These are phyloP conservation scores for Tetramorium parvispinum DNA, from an alignment of 1,140 invertebrate species.

Conservation along the genomic window DNA sequence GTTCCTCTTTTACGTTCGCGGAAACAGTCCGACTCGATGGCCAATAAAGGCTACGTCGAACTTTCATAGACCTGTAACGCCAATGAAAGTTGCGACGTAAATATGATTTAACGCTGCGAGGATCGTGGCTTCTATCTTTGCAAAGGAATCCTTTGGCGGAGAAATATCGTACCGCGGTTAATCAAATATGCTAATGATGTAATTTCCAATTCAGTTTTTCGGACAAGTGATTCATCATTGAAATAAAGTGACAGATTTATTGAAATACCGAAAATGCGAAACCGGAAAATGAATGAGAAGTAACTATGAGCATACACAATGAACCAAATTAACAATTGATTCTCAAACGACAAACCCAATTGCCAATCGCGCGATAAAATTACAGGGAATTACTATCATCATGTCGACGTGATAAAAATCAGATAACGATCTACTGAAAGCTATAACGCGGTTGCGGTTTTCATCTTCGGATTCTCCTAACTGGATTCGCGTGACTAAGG, in stretches of 20 bases:
- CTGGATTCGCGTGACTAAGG: conserved; percentile 26
- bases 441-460: not conserved
- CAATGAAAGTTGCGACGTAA: conserved; percentile 54
- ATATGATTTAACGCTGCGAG: conserved; percentile 47
- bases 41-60: conserved; percentile 46
- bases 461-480: conserved; percentile 16
- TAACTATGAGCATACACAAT: not conserved
- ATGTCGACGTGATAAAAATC: not conserved
- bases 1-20: conserved; percentile 32
- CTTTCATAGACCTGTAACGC: conserved; percentile 46
- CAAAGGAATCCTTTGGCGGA: not conserved
- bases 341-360: not conserved
- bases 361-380: not conserved
- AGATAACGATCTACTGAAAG: not conserved
- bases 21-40: conserved; percentile 49
- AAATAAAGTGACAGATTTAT: not conserved
- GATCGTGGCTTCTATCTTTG: not conserved
- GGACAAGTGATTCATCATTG: not conserved
- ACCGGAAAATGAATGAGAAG: not conserved
- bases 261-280: not conserved
- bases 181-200: conserved; percentile 2
- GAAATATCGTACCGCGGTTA: not conserved
- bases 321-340: not conserved
- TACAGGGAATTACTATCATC: not conserved
- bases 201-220: not conserved